Base-by-base conservation (phyloP, 2,113 vertebrate genomes). In the Nanorana parkeri region DNA sequence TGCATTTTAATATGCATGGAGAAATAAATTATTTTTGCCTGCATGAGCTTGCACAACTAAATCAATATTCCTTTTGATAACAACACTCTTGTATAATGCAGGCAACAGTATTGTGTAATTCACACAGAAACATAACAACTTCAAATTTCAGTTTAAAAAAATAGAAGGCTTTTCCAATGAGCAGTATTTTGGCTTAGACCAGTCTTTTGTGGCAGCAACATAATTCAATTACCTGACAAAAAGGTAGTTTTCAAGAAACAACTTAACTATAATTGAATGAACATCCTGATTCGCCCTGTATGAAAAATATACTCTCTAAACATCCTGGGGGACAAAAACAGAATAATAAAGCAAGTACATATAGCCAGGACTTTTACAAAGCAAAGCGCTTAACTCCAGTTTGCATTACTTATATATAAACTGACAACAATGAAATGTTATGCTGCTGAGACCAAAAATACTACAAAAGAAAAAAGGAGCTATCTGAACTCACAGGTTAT, bases 201-300 rank as follows among this genome's bases (percentile, higher is more conserved):
- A 60, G 55, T 3, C 15, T 61, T 41, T 41, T 51, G 36, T 52
- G 3, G 13, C 29, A 41, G 23, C 21, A 78, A 17, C 26, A 55
- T 67, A 78, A 78, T 66, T 78, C 23, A 78, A 78, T 78, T 66
- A 78, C 36, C 19, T 23, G 36, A 54, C 58, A 29, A 65, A 67
- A 76, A 76, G 23, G 73, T n/a, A 28, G 55, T 36, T 76, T 21
- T 23, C 63, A 78, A 78, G 63, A 65, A 54, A n/a, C 61, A 66
- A 65, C 29, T 64, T 64, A 77, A 65, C 76, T 51, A 52, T 66
- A 78, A 78, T 78, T 65, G 76, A 78, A 56, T 66, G 26, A 63
- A 63, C 47, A 76, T 61, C 73, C 36, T 29, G 28, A 63, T 61
- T 63, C 41, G 16, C 55, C 28, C 55, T 60, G 28, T 13, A 61